Evolutionary conservation across 2,797 vertebrate species (phyloP), one percentile per base, ranked within the genome.

Genomic region (Lithobates sylvaticus): DNA sequence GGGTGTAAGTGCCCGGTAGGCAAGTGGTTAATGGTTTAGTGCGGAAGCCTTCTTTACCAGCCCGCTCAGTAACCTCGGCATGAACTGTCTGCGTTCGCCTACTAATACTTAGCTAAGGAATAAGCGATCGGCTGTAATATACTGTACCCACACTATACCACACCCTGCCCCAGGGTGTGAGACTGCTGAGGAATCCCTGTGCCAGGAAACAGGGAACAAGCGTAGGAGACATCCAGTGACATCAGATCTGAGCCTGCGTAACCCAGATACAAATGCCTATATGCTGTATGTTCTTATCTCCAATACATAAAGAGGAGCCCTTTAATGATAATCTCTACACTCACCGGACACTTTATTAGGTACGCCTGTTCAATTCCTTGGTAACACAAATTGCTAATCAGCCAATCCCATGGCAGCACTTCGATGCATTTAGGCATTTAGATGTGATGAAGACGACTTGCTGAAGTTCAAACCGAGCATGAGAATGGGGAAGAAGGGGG

Each of bases 141-240:
- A 6, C 61, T 78, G 34, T 78, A 67, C 61, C 36, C 76, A 67
- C 5, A 61, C 27, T 54, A 67, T 67, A 10, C 27, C 34, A 13
- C 36, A 78, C 76, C 76, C 64, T 61, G 27, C 76, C 76, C 61
- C 61, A 3, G 36, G 58, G 58, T 26, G 75, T 64, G 9, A 39
- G 21, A 15, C 74, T 23, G 47, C 23, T 67, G 4, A 34, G 9
- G 32, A 61, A 27, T 8, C n/a, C 65, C n/a, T 39, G 5, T 44
- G 76, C 76, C 76, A 78, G 76, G 76, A 78, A 78, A 78, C 36
- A 16, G 10, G 26, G 47, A 23, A 77, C 29, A n/a, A 16, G 39
- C 13, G 23, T 65, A 65, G 21, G 23, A 65, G 76, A 78, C 23
- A 29, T 44, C 21, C 21, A 61, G 54, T 61, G 42, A 27, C 36